Conservation (phyloP, 1,140 invertebrate genomes). For the Anastrepha obliqua region DNA sequence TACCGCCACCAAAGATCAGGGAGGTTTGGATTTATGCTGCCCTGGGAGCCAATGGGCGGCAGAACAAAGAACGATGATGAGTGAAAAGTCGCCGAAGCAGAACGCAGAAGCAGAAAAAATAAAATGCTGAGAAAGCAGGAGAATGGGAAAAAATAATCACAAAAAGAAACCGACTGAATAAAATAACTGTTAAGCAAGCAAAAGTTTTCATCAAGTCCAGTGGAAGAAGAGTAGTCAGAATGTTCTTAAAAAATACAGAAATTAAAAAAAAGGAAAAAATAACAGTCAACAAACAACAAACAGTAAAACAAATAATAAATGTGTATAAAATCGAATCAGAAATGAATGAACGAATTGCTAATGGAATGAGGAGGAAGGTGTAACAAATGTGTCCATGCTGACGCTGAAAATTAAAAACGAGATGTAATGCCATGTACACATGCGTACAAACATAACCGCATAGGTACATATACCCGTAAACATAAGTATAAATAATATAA, state of each 20-base stretch:
- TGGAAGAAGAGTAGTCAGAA: neutral
- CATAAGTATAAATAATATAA: no score
- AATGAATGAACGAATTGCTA: conserved; percentile 1
- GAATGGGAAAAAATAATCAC: conserved; percentile 21
- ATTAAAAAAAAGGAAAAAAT: neutral
- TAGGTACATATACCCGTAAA: no score
- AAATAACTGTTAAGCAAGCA: conserved; percentile 48
- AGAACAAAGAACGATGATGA: conserved; percentile 33
- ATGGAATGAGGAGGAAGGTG: neutral
- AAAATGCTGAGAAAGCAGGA: neutral
- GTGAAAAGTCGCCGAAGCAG: conserved; percentile 19
- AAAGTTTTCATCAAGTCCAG: neutral
- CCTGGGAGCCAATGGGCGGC: neutral
- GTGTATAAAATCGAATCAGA: neutral
- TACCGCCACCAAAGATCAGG: neutral
- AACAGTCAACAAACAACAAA: neutral
- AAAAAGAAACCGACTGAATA: neutral
- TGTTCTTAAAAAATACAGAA: neutral
- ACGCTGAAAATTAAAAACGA: conserved; percentile 16
- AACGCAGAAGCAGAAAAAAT: neutral
- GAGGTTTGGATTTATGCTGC: neutral
- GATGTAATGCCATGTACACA: neutral
- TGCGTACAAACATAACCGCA: no score
- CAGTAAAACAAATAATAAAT: conserved; percentile 17
- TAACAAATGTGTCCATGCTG: neutral